phyloP scores from a whole-genome alignment of 2,113 vertebrate genomes.

The Amblyornis subalaris region DNA sequence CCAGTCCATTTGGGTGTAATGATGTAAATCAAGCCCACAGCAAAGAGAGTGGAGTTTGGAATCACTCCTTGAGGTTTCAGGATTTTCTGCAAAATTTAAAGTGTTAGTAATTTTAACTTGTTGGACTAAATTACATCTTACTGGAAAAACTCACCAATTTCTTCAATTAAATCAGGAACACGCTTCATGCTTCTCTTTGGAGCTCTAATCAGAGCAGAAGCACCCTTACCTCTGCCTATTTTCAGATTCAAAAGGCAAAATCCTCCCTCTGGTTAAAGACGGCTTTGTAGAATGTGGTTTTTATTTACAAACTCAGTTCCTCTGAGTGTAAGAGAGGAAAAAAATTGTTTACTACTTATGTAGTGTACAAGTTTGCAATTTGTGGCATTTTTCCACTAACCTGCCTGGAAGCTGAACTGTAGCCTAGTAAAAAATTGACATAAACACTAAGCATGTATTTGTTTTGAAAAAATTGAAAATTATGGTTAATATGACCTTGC shows the following conservation, averaged over 20 bases:
- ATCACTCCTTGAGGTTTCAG: neutral
- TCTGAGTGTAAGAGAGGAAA: neutral
- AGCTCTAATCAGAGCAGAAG: neutral
- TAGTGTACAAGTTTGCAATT: neutral
- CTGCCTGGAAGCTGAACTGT: neutral
- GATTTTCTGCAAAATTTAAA: neutral
- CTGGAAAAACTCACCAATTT: neutral
- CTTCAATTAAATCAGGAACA: neutral
- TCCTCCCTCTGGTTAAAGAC: neutral
- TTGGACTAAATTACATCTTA: neutral
- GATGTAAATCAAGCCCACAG: neutral
- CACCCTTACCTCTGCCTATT: neutral
- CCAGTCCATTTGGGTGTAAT: accelerated
- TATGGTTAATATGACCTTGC: neutral
- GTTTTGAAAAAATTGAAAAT: neutral
- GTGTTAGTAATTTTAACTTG: neutral
- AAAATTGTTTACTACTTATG: neutral
- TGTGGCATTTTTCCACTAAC: neutral
- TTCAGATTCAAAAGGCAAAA: neutral
- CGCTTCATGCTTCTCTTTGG: neutral
- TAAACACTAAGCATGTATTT: neutral
- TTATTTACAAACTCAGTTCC: neutral
- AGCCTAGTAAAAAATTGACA: neutral
- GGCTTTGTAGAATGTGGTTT: neutral
- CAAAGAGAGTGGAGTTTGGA: neutral